Evolutionary conservation across 2,888 invertebrate species (phyloP).

Genomic region (Mamestra brassicae): DNA sequence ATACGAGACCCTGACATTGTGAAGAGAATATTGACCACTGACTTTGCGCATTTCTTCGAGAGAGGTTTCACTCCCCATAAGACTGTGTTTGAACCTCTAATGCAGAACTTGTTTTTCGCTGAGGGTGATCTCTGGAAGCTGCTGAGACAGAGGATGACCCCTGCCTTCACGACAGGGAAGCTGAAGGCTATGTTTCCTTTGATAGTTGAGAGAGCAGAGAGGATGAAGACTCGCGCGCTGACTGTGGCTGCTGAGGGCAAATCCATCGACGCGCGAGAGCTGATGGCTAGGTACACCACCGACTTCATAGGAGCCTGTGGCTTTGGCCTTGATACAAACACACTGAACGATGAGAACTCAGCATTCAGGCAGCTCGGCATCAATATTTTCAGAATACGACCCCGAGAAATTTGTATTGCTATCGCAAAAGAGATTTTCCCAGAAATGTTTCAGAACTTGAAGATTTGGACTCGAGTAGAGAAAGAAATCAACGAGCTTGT

Average conservation of each 20-base stretch:
- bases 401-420: constrained; percentile 10
- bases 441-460: constrained; percentile 37
- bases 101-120: constrained; percentile 72
- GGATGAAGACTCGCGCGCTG: constrained; percentile 62
- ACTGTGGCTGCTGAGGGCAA: constrained; percentile 54
- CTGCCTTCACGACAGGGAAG: constrained; percentile 74
- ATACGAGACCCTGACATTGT: constrained; percentile 73
- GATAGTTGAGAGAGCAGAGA: constrained; percentile 73
- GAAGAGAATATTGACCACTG: constrained; percentile 68
- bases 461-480: constrained; percentile 40
- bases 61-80: constrained; percentile 67
- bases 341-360: constrained; percentile 73
- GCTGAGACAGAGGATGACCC: constrained; percentile 73
- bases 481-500: constrained; percentile 46
- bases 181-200: constrained; percentile 77
- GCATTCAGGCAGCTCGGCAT: constrained; percentile 68
- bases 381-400: constrained; percentile 48
- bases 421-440: constrained; percentile 51
- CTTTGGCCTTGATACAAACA: constrained; percentile 73
- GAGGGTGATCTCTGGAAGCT: constrained; percentile 77
- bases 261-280: constrained; percentile 68
- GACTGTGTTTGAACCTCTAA: constrained; percentile 66
- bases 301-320: constrained; percentile 78
- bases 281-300: constrained; percentile 76
- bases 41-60: constrained; percentile 54